Evolutionary conservation across 2,888 invertebrate genomes (phyloP).

Genomic region (Torymus tubicola): DNA sequence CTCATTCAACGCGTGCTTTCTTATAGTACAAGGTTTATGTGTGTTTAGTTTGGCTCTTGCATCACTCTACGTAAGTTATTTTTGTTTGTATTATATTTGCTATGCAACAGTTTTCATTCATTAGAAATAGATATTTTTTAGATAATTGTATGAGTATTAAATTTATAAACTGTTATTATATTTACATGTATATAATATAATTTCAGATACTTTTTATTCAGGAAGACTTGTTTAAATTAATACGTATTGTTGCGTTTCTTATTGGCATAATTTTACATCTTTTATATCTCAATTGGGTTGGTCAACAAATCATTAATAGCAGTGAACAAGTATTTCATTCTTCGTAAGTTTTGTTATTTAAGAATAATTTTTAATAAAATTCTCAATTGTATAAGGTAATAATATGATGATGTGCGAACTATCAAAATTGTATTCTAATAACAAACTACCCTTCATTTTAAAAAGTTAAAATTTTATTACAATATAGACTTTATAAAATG

Average conservation of each 20-base stretch:
- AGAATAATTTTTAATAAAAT: no score
- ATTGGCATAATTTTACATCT: not conserved
- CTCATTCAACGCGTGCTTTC: slow-evolving; percentile 10
- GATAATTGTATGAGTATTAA: not conserved
- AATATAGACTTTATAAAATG: no score
- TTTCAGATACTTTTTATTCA: not conserved
- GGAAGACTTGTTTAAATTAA: no score
- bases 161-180: not conserved
- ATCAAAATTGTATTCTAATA: no score
- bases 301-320: slow-evolving; percentile 16
- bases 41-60: not conserved
- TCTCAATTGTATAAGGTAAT: no score
- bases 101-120: no score
- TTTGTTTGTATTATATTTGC: no score
- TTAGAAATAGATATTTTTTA: not conserved
- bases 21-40: not conserved
- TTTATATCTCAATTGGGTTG: slow-evolving; percentile 20
- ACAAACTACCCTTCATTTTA: no score
- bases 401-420: no score
- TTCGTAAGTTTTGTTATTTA: not conserved
- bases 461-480: no score
- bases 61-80: not conserved
- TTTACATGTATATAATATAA: not conserved
- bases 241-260: no score
- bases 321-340: slow-evolving; percentile 18